Base-by-base conservation (phyloP, 2,888 invertebrate species). In the Phengaris arion region DNA sequence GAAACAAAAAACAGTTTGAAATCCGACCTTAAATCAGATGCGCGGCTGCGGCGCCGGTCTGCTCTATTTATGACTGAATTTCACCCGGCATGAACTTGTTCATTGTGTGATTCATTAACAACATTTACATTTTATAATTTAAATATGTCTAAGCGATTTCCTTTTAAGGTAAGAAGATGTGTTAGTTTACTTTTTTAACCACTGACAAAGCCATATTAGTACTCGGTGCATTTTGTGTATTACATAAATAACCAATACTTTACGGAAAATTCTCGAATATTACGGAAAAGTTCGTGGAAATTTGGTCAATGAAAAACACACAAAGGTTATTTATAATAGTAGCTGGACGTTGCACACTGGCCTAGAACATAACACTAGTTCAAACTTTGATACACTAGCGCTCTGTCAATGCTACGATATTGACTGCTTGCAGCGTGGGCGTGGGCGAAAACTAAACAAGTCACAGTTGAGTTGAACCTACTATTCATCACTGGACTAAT, bases 361-460 rank as follows among this genome's bases (percentile, higher is more conserved):
- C 79, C 79, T 79, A 79, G 79, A 79, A 79, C 76, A 76, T 75
- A 75, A 79, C 74, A 70, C 74, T 22, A 59, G 77, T 75, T 75
- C 52, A 74, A 73, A 75, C 64, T 75, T 48, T 64, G 74, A 76
- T 76, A 75, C 76, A 79, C 77, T 78, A 78, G 76, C 74, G 68
- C 57, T 76, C 76, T 79, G 80, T 77, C 78, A 80, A 79, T 80
- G 80, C 77, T 80, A 77, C 74, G 76, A 78, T 80, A 80, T 80
- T 80, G 74, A 79, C 75, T 76, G 76, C 69, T 78, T 78, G 78
- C 78, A 35, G 1, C 69, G 78, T 78, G 78, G 79, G 78, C 69
- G 78, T 78, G 78, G 79, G 78, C 77, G 78, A 78, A 77, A 72
- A 76, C 74, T 76, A 78, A 79, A 46, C 68, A 68, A 55, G 55